Conservation (phyloP, 2,797 vertebrate species). For the Miichthys miiuy region DNA sequence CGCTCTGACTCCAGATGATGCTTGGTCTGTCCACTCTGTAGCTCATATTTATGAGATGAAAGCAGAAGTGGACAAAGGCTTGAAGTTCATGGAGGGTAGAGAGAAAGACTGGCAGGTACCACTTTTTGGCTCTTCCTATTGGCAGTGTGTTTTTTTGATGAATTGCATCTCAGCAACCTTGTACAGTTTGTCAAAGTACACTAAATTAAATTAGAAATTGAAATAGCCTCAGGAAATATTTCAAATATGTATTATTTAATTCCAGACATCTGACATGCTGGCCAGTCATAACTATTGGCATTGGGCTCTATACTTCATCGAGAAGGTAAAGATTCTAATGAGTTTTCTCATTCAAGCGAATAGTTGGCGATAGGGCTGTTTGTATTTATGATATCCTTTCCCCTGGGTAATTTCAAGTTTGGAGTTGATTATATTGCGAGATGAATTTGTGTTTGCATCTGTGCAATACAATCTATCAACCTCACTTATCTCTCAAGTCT, state of each 20-base stretch:
- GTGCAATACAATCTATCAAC: constrained; percentile 50
- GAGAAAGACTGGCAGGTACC: constrained; percentile 94
- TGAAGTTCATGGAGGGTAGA: constrained; percentile 89
- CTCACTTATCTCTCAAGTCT: constrained; percentile 29
- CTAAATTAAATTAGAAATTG: constrained; percentile 6
- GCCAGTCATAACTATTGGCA: constrained; percentile 98
- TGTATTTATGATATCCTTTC: constrained; percentile 63
- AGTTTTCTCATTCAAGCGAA: constrained; percentile 61
- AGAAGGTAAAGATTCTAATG: constrained; percentile 88
- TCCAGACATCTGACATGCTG: constrained; percentile 89
- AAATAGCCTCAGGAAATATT: not conserved
- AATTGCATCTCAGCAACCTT: not conserved
- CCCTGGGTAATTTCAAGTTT: constrained; percentile 62
- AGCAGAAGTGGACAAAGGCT: constrained; percentile 88
- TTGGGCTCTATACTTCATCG: constrained; percentile 93
- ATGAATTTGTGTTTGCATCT: constrained; percentile 74
- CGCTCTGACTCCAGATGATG: constrained; percentile 86
- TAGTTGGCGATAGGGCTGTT: constrained; percentile 44
- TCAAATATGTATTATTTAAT: constrained; percentile 48
- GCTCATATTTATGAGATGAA: constrained; percentile 96
- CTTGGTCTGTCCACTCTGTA: constrained; percentile 91
- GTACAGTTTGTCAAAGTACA: not conserved
- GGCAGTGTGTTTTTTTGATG: not conserved
- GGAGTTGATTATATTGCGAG: constrained; percentile 68
- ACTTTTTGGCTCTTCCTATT: not conserved